A percentile compares a stretch with the other conserved stretches of the same genome.
Conservation (phyloP, 2,113 vertebrate genomes). For the Phycodurus eques region DNA sequence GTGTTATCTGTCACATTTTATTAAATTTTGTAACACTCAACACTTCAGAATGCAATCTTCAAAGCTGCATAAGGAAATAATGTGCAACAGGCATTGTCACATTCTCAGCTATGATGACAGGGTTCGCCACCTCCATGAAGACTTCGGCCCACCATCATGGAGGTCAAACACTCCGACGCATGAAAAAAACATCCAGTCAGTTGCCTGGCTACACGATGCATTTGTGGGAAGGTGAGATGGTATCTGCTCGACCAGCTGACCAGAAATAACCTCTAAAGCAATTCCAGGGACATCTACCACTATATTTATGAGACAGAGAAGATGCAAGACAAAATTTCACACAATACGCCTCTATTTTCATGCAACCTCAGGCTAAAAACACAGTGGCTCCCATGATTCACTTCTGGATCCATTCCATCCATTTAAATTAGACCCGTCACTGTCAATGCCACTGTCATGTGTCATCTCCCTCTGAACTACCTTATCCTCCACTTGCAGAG, state of each 20-base stretch:
- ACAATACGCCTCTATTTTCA: not conserved
- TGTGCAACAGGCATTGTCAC: not conserved
- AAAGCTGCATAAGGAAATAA: not conserved
- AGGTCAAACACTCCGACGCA: conserved; percentile 11
- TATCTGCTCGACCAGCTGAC: not conserved
- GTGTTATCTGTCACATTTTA: not conserved
- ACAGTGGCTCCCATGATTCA: not conserved
- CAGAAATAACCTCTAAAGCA: not conserved
- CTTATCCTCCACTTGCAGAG: not conserved
- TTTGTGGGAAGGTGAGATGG: conserved; percentile 6
- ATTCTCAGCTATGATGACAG: not conserved
- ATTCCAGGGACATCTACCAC: not conserved
- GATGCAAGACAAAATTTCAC: not conserved
- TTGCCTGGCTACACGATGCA: conserved; percentile 9
- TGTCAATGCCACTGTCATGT: not conserved
- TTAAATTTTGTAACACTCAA: not conserved
- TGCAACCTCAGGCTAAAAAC: not conserved
- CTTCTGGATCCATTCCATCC: not conserved
- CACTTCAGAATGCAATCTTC: not conserved
- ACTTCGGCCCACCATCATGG: not conserved
- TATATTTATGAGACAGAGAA: not conserved
- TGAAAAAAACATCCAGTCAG: conserved; percentile 5
- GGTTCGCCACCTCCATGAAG: conserved; percentile 1
- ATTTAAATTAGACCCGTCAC: not conserved
- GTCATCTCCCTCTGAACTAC: not conserved